Evolutionary conservation across 2,797 vertebrate species (phyloP).

Genomic region (Neoniphon sammara): DNA sequence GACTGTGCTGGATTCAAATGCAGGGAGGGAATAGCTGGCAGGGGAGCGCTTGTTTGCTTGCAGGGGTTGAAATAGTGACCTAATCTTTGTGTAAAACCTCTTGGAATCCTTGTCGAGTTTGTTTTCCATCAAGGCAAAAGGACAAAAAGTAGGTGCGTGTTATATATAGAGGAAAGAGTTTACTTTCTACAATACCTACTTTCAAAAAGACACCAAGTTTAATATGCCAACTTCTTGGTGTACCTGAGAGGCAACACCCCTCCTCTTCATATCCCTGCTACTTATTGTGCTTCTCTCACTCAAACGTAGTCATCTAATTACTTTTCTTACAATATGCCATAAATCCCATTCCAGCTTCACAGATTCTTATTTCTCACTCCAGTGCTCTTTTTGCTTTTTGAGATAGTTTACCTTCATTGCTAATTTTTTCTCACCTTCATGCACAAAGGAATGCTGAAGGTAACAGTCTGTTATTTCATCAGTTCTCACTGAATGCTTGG

Average conservation of each 20-base stretch:
- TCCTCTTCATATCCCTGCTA: constrained; percentile 36
- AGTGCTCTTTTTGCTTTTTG: constrained; percentile 25
- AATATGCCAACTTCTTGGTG: constrained; percentile 18
- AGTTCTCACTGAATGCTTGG: too few species aligned
- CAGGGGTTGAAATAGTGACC: constrained; percentile 24
- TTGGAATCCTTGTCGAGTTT: constrained; percentile 13
- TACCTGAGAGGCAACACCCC: constrained; percentile 33
- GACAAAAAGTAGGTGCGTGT: not conserved
- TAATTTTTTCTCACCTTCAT: constrained; percentile 42
- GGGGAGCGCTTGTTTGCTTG: not conserved
- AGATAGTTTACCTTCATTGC: constrained; percentile 33
- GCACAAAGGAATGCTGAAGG: constrained; percentile 4
- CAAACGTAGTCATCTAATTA: constrained; percentile 51
- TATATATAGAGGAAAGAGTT: not conserved
- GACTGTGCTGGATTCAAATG: not conserved
- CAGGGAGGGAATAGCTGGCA: constrained; percentile 7
- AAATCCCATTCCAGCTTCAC: constrained; percentile 29
- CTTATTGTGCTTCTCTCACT: constrained; percentile 50
- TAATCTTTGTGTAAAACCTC: constrained; percentile 31
- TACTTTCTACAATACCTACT: not conserved
- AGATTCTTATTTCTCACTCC: constrained; percentile 30
- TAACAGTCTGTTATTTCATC: too few species aligned
- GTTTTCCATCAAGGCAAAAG: constrained; percentile 11
- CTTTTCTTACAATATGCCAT: constrained; percentile 36
- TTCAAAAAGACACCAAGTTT: not conserved